Base-by-base conservation (phyloP, 23 tunicate species). In the Trididemnum miniatum region DNA sequence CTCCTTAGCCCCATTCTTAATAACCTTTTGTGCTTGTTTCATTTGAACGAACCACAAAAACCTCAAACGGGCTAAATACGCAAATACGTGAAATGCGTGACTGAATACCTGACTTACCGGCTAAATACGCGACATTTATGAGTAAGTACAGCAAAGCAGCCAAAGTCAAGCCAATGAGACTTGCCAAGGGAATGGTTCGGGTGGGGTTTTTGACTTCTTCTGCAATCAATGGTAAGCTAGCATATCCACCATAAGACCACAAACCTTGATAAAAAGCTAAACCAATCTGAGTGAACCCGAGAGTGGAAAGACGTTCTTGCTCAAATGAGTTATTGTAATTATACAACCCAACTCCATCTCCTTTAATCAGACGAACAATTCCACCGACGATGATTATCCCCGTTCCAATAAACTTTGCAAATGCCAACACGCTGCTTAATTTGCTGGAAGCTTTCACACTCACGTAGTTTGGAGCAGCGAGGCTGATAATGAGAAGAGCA, bases 191-290 rank as follows among this genome's bases (percentile, higher is more conserved):
- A 30, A 89, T 33, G 20, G 75, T 89, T 59, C 34, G 67, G 24
- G 83, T 40, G n/a, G 82, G 24, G 28, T 89, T 60, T 32, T 89
- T 89, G 0, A 89, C 82, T 69, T 89, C 95, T 72, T 89, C 95
- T 15, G 85, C 24, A 0, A 89, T 62, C 49, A 66, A 67, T 74
- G 79, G 84, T 7, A 89, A 39, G 34, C 59, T 71, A 71, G 60
- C 71, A 88, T 88, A 89, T n/a, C 95, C 95, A 24, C 79, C 95
- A 37, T 84, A n/a, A n/a, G n/a, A n/a, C n/a, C n/a, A n/a, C n/a
- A n/a, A n/a, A n/a, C n/a, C n/a, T n/a, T n/a, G n/a, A 89, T 88
- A 88, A 38, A 88, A 88, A 23, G 87, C 94, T 24, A 88, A 35
- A 31, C 84, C 82, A 22, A 88, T 83, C 36, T 83, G 87, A 20